Evolutionary conservation across 2,113 vertebrate genomes (phyloP), one percentile per base, ranked within the genome.

Genomic region (Chascanopsetta lugubris): DNA sequence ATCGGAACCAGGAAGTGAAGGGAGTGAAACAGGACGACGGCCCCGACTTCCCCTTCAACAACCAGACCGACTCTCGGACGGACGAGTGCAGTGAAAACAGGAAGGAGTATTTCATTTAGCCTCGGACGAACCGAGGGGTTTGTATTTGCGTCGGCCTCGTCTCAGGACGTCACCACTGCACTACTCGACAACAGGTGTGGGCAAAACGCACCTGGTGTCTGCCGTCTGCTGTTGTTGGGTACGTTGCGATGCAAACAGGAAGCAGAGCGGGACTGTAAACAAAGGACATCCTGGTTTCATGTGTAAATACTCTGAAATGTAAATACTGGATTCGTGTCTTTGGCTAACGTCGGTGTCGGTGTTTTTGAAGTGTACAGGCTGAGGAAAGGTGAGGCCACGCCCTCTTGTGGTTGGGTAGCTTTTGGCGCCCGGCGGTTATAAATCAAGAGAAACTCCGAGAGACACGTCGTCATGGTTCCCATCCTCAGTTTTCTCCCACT

Each of bases 91-190:
- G 30, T 22, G 94, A 96, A 85, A 94, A 93, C 89, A 94, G 94
- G 84, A 99, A 95, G 86, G 97, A 99, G 79, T 98, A 96, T 72
- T 97, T 96, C 86, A 98, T 99, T 88, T 99, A 61, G 65, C 42
- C 42, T 18, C 42, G 91, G 42, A 17, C 13, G 20, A n/a, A 6
- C 42, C 42, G 38, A n/a, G n/a, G n/a, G n/a, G n/a, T n/a, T n/a
- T n/a, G n/a, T n/a, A n/a, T n/a, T n/a, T n/a, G n/a, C n/a, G n/a
- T n/a, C n/a, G n/a, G n/a, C n/a, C n/a, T n/a, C 27, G 27, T 2
- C 32, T 12, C 9, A 12, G 3, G 32, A 2, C 10, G 11, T 15
- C 34, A 8, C 15, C 13, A 36, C 5, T 11, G 43, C 66, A 26
- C 27, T 63, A 74, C 73, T 66, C 57, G 54, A 25, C 36, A 57